Evolutionary conservation across 2,888 invertebrate species (phyloP).

Genomic region (Phalera bucephala): DNA sequence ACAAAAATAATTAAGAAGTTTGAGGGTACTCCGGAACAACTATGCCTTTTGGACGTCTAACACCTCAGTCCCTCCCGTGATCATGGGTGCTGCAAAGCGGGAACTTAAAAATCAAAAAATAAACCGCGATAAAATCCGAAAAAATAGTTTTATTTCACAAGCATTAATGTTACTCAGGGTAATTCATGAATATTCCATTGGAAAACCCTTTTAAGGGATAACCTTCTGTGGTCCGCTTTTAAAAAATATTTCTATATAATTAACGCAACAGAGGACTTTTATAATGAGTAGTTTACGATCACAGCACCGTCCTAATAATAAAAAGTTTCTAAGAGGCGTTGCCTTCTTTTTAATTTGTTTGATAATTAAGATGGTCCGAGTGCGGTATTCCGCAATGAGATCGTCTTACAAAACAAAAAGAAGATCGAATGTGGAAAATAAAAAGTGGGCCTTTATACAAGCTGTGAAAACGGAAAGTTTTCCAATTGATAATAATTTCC

Average conservation of each 20-base stretch:
- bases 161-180: constrained; percentile 58
- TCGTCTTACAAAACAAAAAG: constrained; percentile 50
- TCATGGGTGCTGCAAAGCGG: no score
- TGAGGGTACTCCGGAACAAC: no score
- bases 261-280: constrained; percentile 27
- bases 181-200: constrained; percentile 70
- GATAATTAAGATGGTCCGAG: constrained; percentile 39
- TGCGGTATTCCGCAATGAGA: constrained; percentile 41
- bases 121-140: no score
- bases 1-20: no score
- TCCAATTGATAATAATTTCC: constrained; percentile 80
- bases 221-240: constrained; percentile 44
- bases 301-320: no score
- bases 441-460: constrained; percentile 67
- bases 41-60: no score
- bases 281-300: constrained; percentile 31
- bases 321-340: constrained; percentile 16
- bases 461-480: constrained; percentile 70
- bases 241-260: constrained; percentile 52
- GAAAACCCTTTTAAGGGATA: constrained; percentile 64
- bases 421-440: constrained; percentile 65
- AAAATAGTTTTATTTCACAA: no score
- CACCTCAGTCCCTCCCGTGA: no score
- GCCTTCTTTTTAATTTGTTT: constrained; percentile 29
- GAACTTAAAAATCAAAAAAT: no score